These are phyloP conservation scores for Musca domestica DNA, from an alignment of 1,140 invertebrate genomes.

Conservation along the genomic window DNA sequence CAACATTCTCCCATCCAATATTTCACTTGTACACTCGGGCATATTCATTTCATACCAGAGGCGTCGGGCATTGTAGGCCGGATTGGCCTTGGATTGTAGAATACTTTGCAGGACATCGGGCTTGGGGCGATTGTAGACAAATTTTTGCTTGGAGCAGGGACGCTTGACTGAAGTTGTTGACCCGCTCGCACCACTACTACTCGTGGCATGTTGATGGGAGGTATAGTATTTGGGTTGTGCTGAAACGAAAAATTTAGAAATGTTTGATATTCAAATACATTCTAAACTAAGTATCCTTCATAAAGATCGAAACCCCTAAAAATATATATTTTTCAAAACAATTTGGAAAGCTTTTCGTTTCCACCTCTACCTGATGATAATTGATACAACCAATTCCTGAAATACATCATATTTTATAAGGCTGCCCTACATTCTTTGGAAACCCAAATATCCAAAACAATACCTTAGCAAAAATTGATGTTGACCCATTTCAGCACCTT, in stretches of 20 bases:
- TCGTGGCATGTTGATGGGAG: background rate
- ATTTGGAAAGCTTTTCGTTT: too few species aligned
- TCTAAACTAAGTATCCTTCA: too few species aligned
- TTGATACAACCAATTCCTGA: too few species aligned
- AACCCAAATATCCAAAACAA: too few species aligned
- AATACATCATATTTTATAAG: too few species aligned
- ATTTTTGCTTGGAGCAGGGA: constrained; percentile 40
- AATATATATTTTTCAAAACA: too few species aligned
- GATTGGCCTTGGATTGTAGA: constrained; percentile 47
- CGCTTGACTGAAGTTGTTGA: constrained; percentile 6
- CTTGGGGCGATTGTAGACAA: constrained; percentile 46
- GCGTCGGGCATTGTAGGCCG: constrained; percentile 44
- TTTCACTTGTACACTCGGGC: constrained; percentile 45
- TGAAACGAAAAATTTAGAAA: background rate
- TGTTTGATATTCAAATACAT: too few species aligned
- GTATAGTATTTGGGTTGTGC: background rate
- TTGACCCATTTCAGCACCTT: too few species aligned
- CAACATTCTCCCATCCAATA: constrained; percentile 45
- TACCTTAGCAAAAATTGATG: too few species aligned
- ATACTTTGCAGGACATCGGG: constrained; percentile 46
- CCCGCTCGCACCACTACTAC: background rate
- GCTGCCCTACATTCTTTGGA: too few species aligned
- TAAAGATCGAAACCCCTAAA: too few species aligned
- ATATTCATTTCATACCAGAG: constrained; percentile 52
- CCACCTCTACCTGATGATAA: too few species aligned